Conservation (phyloP, 2,888 invertebrate species). For the Hydriomena furcata region DNA sequence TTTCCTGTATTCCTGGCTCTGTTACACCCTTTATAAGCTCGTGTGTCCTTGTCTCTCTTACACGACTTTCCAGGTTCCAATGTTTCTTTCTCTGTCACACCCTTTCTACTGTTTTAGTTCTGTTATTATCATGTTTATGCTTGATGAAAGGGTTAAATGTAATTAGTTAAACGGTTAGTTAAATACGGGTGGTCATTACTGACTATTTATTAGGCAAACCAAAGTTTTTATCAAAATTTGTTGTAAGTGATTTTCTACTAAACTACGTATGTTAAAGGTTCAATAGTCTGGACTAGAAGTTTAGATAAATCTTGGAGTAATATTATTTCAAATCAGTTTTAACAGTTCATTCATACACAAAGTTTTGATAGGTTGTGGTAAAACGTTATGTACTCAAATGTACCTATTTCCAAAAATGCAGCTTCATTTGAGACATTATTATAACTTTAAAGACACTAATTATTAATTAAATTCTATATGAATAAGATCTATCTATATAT, state of each 20-base stretch:
- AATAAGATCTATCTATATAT: too few species aligned
- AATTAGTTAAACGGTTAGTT: slow-evolving; percentile 12
- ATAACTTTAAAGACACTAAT: too few species aligned
- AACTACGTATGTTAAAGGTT: too few species aligned
- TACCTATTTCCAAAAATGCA: too few species aligned
- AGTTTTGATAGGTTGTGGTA: too few species aligned
- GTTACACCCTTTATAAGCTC: slow-evolving; percentile 42
- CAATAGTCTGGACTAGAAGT: too few species aligned
- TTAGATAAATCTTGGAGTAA: too few species aligned
- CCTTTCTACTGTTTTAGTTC: slow-evolving; percentile 41
- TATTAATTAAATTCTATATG: too few species aligned
- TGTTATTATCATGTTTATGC: slow-evolving; percentile 21
- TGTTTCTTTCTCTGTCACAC: slow-evolving; percentile 55
- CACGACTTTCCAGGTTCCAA: slow-evolving; percentile 65
- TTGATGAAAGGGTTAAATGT: slow-evolving; percentile 14
- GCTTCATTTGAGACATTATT: too few species aligned
- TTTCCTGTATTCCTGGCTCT: slow-evolving; percentile 71
- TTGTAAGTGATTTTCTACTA: background rate
- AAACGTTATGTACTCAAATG: too few species aligned
- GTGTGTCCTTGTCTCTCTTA: slow-evolving; percentile 22
- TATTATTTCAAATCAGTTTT: too few species aligned
- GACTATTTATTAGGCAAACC: slow-evolving; percentile 13
- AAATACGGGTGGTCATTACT: slow-evolving; percentile 19
- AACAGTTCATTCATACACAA: too few species aligned
- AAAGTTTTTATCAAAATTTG: background rate